Conservation (phyloP, 1,140 invertebrate species). For the Littorina saxatilis region DNA sequence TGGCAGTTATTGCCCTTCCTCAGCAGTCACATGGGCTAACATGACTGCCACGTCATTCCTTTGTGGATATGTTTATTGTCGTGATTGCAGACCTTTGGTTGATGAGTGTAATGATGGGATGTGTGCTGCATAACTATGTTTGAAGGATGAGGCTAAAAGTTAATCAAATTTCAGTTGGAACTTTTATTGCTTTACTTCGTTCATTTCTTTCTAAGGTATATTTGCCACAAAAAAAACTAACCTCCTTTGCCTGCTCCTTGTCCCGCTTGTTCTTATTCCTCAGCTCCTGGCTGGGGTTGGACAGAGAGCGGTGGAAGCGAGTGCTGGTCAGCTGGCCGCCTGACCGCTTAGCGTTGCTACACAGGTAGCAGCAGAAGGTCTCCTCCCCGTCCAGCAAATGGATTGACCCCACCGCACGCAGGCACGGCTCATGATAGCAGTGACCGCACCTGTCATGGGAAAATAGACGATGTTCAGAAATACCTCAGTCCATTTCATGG, state of each 20-base stretch:
- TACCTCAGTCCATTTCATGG: slow-evolving; percentile 64
- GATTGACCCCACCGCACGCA: slow-evolving; percentile 66
- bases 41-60: too few relatives aligned
- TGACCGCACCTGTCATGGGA: slow-evolving; percentile 71
- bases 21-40: too few relatives aligned
- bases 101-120: too few relatives aligned
- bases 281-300: slow-evolving; percentile 50
- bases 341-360: slow-evolving; percentile 63
- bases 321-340: slow-evolving; percentile 64
- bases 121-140: too few relatives aligned
- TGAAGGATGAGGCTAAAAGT: too few relatives aligned
- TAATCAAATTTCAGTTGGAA: too few relatives aligned
- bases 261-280: slow-evolving; percentile 21
- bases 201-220: too few relatives aligned
- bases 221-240: too few relatives aligned
- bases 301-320: slow-evolving; percentile 67
- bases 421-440: slow-evolving; percentile 70
- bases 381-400: slow-evolving; percentile 70
- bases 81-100: too few relatives aligned
- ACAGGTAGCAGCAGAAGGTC: slow-evolving; percentile 71
- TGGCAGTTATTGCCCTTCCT: too few relatives aligned
- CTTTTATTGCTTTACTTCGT: too few relatives aligned
- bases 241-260: slow-evolving; percentile 56
- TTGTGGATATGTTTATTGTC: too few relatives aligned
- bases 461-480: background rate